phyloP scores from a whole-genome alignment of 2,888 invertebrate species.

The Drosophila parthenogenetica region DNA sequence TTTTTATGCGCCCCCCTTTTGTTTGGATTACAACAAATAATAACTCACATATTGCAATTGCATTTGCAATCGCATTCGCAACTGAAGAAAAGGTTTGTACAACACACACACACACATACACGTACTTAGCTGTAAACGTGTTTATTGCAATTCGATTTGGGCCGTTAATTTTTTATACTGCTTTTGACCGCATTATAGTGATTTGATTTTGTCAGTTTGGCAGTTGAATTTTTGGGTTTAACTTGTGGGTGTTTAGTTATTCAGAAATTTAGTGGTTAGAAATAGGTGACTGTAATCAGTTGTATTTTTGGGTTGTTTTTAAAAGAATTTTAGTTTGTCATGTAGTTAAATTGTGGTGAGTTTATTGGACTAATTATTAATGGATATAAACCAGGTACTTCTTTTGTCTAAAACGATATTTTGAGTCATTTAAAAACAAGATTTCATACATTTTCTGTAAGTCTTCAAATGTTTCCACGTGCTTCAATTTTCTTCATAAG shows the following conservation, averaged over 20 bases:
- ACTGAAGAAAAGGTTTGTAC: conserved; percentile 50
- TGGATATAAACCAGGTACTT: too few relatives aligned
- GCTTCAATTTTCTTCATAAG: too few relatives aligned
- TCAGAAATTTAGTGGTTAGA: neutral
- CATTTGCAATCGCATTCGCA: conserved; percentile 25
- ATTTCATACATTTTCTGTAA: too few relatives aligned
- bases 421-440: too few relatives aligned
- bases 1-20: conserved; percentile 42
- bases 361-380: too few relatives aligned
- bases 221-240: conserved; percentile 13
- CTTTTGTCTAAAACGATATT: too few relatives aligned
- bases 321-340: too few relatives aligned
- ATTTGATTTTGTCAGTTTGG: conserved; percentile 26
- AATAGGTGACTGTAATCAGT: too few relatives aligned
- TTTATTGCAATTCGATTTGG: conserved; percentile 32
- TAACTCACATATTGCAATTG: conserved; percentile 63
- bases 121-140: neutral
- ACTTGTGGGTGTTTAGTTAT: neutral
- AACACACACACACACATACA: neutral
- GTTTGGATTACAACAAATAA: conserved; percentile 68
- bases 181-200: conserved; percentile 54
- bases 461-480: too few relatives aligned
- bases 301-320: too few relatives aligned
- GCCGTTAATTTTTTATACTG: conserved; percentile 5
- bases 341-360: too few relatives aligned